Evolutionary conservation across 2,113 vertebrate genomes (phyloP).

Genomic region (Fregetta grallaria): DNA sequence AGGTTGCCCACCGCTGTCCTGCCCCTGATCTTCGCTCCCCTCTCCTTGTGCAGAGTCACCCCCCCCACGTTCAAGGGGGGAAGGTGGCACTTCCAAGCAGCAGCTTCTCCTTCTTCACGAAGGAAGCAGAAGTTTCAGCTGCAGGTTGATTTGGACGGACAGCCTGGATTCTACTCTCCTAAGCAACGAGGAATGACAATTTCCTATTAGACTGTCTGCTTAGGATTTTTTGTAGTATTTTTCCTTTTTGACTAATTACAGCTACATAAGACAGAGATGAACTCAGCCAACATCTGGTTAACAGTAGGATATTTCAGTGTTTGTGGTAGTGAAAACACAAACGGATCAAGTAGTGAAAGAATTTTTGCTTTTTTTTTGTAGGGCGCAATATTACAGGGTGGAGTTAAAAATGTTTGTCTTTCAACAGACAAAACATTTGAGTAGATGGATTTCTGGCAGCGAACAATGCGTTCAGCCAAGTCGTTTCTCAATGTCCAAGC

Average conservation of each 20-base stretch:
- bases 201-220: neutral
- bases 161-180: neutral
- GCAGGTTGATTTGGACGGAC: neutral
- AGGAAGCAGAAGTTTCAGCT: neutral
- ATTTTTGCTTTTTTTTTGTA: neutral
- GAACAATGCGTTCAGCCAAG: constrained; percentile 30
- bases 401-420: constrained; percentile 53
- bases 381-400: neutral
- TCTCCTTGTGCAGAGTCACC: neutral
- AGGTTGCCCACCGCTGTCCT: neutral
- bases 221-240: neutral
- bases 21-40: neutral
- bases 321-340: neutral
- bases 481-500: constrained; percentile 44
- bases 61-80: accelerated
- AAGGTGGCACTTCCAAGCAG: neutral
- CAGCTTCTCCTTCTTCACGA: neutral
- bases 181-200: neutral
- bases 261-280: neutral
- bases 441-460: constrained; percentile 22
- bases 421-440: constrained; percentile 48
- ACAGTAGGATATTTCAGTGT: neutral
- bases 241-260: neutral
- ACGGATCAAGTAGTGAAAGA: neutral
- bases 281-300: neutral